Evolutionary conservation across 2,888 invertebrate genomes (phyloP).

Genomic region (Tinea pellionella): DNA sequence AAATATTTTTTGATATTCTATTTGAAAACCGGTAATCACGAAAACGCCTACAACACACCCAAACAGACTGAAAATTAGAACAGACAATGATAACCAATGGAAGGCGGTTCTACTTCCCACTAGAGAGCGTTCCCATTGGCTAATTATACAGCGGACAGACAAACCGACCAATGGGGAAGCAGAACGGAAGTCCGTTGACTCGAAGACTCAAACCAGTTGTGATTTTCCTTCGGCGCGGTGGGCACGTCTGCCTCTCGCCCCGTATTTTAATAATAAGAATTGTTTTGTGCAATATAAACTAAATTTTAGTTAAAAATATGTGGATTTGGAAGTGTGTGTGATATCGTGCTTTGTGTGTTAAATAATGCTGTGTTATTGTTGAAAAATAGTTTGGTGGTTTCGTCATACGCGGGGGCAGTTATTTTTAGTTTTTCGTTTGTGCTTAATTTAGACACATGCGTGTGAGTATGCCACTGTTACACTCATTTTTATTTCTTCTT

Average conservation of each 20-base stretch:
- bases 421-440: conserved; percentile 62
- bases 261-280: background rate
- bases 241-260: conserved; percentile 29
- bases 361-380: background rate
- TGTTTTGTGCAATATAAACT: background rate
- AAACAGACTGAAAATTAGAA: conserved; percentile 62
- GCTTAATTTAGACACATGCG: conserved; percentile 62
- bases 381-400: conserved; percentile 33
- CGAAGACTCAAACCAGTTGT: conserved; percentile 63
- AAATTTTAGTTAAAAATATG: background rate
- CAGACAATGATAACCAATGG: conserved; percentile 44
- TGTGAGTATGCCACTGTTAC: conserved; percentile 46
- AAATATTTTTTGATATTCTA: too few relatives aligned
- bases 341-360: background rate
- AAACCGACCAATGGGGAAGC: conserved; percentile 40
- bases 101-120: conserved; percentile 46
- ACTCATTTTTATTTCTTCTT: background rate
- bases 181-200: conserved; percentile 43
- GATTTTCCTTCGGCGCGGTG: conserved; percentile 43
- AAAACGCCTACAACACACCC: conserved; percentile 56
- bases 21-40: conserved; percentile 20
- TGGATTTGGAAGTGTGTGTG: background rate
- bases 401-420: conserved; percentile 46
- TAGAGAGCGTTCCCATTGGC: conserved; percentile 36
- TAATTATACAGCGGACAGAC: conserved; percentile 29